Evolutionary conservation across 2,113 vertebrate species (phyloP).

Genomic region (Eidolon helvum): DNA sequence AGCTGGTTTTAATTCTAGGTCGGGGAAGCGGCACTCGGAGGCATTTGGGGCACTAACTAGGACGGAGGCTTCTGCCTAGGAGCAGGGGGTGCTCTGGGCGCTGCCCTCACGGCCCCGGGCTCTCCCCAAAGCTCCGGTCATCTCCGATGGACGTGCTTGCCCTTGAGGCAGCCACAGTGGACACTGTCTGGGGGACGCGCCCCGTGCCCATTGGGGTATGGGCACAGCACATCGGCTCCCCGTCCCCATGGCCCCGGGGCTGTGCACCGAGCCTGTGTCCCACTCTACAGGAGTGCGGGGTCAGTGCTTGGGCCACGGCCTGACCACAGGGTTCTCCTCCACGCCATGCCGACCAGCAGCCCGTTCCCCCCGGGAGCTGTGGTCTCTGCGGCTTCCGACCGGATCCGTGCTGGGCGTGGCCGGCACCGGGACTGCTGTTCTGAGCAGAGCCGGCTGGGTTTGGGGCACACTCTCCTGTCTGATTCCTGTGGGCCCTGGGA

Average conservation of each 20-base stretch:
- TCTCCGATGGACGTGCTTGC: fast-evolving
- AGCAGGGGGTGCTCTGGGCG: background rate
- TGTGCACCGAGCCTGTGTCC: too few species aligned
- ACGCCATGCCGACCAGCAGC: too few species aligned
- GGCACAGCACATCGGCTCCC: fast-evolving
- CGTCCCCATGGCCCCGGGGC: background rate
- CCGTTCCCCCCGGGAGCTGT: fast-evolving
- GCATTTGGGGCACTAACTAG: constrained; percentile 75
- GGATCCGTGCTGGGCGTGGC: background rate
- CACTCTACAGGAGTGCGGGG: fast-evolving
- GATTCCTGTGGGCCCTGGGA: background rate
- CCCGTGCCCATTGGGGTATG: fast-evolving
- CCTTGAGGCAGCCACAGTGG: fast-evolving
- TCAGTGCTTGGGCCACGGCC: background rate
- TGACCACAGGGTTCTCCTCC: background rate
- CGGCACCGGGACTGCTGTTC: background rate
- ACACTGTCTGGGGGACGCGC: fast-evolving
- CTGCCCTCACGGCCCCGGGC: background rate
- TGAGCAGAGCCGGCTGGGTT: too few species aligned
- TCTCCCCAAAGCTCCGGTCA: fast-evolving
- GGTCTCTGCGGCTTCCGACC: background rate
- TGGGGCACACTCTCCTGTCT: fast-evolving
- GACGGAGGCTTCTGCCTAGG: constrained; percentile 62
- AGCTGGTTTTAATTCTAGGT: constrained; percentile 81
- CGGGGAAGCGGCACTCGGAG: constrained; percentile 48